These are phyloP conservation scores for Athrips mouffetella DNA, from an alignment of 2,888 invertebrate species.

Conservation along the genomic window DNA sequence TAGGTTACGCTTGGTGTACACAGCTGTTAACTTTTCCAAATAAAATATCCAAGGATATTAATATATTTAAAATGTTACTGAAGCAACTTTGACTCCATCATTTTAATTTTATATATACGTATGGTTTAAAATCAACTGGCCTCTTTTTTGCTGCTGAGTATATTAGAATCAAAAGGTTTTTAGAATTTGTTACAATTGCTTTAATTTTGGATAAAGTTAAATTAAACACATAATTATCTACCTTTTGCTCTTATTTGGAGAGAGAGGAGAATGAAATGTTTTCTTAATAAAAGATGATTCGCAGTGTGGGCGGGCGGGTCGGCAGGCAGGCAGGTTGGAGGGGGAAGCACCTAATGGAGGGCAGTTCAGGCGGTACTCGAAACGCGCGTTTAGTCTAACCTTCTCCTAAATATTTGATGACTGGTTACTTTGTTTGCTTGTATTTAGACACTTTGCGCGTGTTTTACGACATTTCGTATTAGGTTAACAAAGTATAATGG, in stretches of 20 bases:
- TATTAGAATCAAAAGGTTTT: too few species aligned
- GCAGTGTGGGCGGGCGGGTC: slow-evolving; percentile 26
- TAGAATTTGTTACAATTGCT: too few species aligned
- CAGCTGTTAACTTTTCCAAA: too few species aligned
- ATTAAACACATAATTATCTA: background rate
- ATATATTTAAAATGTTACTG: too few species aligned
- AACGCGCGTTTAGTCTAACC: slow-evolving; percentile 46
- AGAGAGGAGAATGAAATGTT: slow-evolving; percentile 42
- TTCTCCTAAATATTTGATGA: slow-evolving; percentile 58
- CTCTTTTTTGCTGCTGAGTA: too few species aligned
- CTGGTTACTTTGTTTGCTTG: slow-evolving; percentile 40
- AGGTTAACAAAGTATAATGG: background rate
- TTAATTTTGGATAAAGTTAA: background rate
- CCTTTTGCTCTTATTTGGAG: slow-evolving; percentile 6
- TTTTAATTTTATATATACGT: too few species aligned
- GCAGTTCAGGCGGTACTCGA: slow-evolving; percentile 47
- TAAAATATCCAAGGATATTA: too few species aligned
- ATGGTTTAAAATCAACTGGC: too few species aligned
- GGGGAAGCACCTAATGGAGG: slow-evolving; percentile 34
- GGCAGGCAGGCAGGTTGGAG: background rate
- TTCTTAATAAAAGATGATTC: slow-evolving; percentile 56
- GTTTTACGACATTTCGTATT: background rate
- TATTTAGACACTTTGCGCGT: slow-evolving; percentile 17
- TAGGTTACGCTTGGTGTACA: too few species aligned
- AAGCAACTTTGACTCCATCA: too few species aligned